Percentiles rank a stretch among this genome's conserved stretches.
phyloP scores from a whole-genome alignment of 2,888 invertebrate species.

The Leptura quadrifasciata region DNA sequence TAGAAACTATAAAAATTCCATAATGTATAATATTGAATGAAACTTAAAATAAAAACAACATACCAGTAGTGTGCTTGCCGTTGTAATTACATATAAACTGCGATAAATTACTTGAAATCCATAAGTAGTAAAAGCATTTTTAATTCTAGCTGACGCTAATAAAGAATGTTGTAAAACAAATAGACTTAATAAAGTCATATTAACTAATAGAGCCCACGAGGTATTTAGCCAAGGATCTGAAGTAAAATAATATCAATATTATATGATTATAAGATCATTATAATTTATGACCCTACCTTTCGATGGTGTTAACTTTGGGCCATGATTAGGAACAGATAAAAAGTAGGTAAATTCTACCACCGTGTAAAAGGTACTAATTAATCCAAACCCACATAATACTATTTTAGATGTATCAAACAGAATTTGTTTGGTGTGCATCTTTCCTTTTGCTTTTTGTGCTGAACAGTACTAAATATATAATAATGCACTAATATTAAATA shows the following conservation, averaged over 20 bases:
- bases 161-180: constrained; percentile 79
- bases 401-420: constrained; percentile 61
- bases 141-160: constrained; percentile 74
- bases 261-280: constrained; percentile 23
- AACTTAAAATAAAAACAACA: constrained; percentile 51
- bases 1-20: constrained; percentile 71
- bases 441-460: not conserved
- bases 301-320: no score
- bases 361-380: constrained; percentile 75
- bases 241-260: constrained; percentile 39
- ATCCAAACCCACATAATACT: constrained; percentile 71
- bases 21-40: constrained; percentile 28
- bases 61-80: constrained; percentile 74
- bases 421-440: constrained; percentile 8
- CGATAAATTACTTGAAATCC: constrained; percentile 73
- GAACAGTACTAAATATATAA: no score
- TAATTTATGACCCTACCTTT: not conserved
- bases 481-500: no score
- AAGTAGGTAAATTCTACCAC: constrained; percentile 76
- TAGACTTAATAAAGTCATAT: constrained; percentile 74
- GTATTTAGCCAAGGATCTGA: constrained; percentile 71
- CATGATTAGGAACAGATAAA: constrained; percentile 73
- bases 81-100: constrained; percentile 74
- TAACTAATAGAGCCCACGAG: constrained; percentile 71
- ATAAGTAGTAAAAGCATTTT: constrained; percentile 72